Conservation (phyloP, 2,797 vertebrate species). For the Cirrhinus mrigala region DNA sequence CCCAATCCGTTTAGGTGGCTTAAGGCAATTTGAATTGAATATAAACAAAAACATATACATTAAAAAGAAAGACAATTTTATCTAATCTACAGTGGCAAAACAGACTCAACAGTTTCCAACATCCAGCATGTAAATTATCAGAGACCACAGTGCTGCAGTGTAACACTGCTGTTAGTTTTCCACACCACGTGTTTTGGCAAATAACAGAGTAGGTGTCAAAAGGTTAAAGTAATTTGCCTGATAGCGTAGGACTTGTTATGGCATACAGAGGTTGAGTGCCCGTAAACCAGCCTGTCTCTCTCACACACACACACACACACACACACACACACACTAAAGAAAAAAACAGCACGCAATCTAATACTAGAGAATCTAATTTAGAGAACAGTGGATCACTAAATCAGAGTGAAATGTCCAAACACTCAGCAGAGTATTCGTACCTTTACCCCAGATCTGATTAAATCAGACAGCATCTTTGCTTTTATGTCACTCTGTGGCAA, state of each 20-base stretch:
- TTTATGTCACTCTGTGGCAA: conserved; percentile 62
- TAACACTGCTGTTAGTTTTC: conserved; percentile 4
- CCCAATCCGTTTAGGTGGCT: not conserved
- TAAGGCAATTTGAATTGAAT: not conserved
- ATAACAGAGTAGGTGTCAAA: conserved; percentile 25
- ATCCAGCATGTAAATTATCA: not conserved
- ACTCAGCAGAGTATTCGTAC: not conserved
- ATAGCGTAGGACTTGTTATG: conserved; percentile 25
- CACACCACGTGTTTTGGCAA: conserved; percentile 31
- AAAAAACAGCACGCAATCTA: conserved; percentile 5
- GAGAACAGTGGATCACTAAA: conserved; percentile 3
- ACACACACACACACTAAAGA: conserved; percentile 28
- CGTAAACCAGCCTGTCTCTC: not conserved
- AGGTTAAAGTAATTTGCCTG: conserved; percentile 54
- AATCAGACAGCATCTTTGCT: conserved; percentile 66
- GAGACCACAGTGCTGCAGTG: not conserved
- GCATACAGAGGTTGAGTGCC: conserved; percentile 20
- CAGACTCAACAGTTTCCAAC: not conserved
- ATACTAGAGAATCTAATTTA: not conserved
- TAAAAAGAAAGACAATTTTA: not conserved
- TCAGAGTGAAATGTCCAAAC: conserved; percentile 5
- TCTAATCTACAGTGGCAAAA: conserved; percentile 15
- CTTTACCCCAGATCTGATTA: conserved; percentile 61
- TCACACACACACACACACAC: conserved; percentile 18
- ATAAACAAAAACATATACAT: not conserved